Base-by-base conservation (phyloP, 2,113 vertebrate genomes). In the Eurystomus gularis region DNA sequence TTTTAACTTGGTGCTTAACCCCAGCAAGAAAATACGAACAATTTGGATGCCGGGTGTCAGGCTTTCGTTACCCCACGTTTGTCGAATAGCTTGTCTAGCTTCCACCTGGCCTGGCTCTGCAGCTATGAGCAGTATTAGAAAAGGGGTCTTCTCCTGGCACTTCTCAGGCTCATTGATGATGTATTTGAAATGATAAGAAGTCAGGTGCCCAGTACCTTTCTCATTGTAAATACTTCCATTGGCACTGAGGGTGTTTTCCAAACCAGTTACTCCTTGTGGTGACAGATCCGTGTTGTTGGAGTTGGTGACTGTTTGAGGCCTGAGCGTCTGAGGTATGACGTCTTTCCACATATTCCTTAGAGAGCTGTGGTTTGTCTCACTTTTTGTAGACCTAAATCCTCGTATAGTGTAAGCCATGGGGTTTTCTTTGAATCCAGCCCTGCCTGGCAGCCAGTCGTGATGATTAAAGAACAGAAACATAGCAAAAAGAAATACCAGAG, bases 51-150 rank as follows among this genome's bases (percentile, higher is more conserved):
- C 98, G 3, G 98, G 97, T 17, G 98, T 98, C 52, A 99, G 88
- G 62, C 98, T 99, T 93, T 99, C 98, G 0, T 99, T 99, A 16
- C 99, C 99, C 99, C 99, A 99, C 0, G 99, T 99, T 95, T 99
- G 98, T n/a, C 99, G 98, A 49, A 99, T 99, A 31, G 99, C 99
- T 49, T 99, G 98, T 85, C 99, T 98, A 3, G 99, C 99, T 83
- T 99, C 99, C 37, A 96, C 97, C 92, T 99, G 99, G 61, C 98
- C 97, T 12, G 99, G 99, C 89, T 99, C 99, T 9, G 99, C 99
- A 37, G 99, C 98, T 81, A 99, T 99, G 72, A 99, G 97, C 65
- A 99, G 42, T 96, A 99, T 98, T 75, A 99, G 97, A 93, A 99
- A 99, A 17, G 99, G 99, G 8, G 35, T 97, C 81, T 95, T 97